These are phyloP conservation scores for Bubo scandiacus DNA, from an alignment of 2,113 vertebrate genomes.

Conservation along the genomic window DNA sequence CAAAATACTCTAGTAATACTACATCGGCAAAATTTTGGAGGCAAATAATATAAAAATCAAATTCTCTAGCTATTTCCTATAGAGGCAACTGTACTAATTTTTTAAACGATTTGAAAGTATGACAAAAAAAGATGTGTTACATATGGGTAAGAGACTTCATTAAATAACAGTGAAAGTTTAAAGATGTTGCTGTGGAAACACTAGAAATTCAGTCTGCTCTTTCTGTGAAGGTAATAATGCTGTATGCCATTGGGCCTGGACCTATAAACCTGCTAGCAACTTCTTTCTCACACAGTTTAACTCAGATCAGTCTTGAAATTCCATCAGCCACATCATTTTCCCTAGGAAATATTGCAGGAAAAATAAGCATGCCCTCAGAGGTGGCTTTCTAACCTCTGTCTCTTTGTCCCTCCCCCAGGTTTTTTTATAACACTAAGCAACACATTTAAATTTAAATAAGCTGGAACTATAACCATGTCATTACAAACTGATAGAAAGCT, in stretches of 20 bases:
- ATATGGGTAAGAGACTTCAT: background rate
- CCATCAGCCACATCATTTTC: background rate
- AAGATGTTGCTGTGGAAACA: background rate
- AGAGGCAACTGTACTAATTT: background rate
- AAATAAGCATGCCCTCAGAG: background rate
- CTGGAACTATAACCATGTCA: background rate
- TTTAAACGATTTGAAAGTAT: background rate
- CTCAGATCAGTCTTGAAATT: background rate
- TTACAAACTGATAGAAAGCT: background rate
- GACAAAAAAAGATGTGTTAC: background rate
- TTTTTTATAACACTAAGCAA: background rate
- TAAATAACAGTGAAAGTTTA: background rate
- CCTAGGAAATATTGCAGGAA: background rate
- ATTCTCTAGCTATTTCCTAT: background rate
- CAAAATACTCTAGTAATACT: background rate
- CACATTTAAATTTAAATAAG: background rate
- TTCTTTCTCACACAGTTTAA: background rate
- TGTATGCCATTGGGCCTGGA: background rate
- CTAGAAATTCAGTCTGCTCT: background rate
- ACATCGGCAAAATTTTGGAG: background rate
- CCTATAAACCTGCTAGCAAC: background rate
- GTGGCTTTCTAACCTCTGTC: background rate
- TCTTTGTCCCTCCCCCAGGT: background rate
- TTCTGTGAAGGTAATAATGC: background rate
- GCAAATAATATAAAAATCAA: background rate